A percentile compares a stretch with the other conserved stretches of the same genome.
These are phyloP conservation scores for Cephalotes varians DNA, from an alignment of 2,888 invertebrate genomes.

Conservation along the genomic window DNA sequence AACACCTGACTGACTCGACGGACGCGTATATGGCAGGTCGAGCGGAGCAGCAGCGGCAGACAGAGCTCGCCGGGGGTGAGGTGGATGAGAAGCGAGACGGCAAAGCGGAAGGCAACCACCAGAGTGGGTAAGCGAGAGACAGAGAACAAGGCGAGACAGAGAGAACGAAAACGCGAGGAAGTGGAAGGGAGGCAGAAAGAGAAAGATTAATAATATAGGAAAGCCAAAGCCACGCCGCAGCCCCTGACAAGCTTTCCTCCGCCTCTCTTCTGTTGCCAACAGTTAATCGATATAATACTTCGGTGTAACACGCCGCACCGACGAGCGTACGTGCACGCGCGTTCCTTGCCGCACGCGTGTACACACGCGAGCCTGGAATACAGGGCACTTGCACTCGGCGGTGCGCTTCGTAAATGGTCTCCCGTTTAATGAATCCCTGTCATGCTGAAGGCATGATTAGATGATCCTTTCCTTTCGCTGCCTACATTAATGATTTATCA, in stretches of 20 bases:
- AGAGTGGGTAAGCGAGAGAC: constrained; percentile 20
- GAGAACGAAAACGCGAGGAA: constrained; percentile 54
- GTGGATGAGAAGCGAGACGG: constrained; percentile 42
- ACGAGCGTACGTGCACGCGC: constrained; percentile 51
- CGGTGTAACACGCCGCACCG: constrained; percentile 80
- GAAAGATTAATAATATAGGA: constrained; percentile 85
- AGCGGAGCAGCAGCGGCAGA: constrained; percentile 62
- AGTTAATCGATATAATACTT: constrained; percentile 86
- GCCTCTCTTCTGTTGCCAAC: constrained; percentile 85
- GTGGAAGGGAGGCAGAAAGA: constrained; percentile 71
- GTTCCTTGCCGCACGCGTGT: constrained; percentile 55
- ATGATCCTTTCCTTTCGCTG: not conserved
- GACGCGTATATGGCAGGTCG: constrained; percentile 77
- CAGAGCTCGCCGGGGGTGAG: constrained; percentile 50
- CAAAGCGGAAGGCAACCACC: constrained; percentile 48
- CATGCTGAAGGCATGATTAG: not conserved
- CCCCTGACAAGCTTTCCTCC: constrained; percentile 81
- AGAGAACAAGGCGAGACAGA: constrained; percentile 20
- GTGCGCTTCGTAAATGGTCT: not conserved
- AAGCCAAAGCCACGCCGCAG: constrained; percentile 83
- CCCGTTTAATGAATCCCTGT: constrained; percentile 29
- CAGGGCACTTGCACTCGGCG: constrained; percentile 6
- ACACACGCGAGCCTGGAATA: constrained; percentile 12
- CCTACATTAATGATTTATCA: not conserved
- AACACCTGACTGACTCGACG: constrained; percentile 83